A percentile compares a stretch with the other conserved stretches of the same genome.
Evolutionary conservation across 2,797 vertebrate genomes (phyloP).

Genomic region (Dicrostonyx torquatus): DNA sequence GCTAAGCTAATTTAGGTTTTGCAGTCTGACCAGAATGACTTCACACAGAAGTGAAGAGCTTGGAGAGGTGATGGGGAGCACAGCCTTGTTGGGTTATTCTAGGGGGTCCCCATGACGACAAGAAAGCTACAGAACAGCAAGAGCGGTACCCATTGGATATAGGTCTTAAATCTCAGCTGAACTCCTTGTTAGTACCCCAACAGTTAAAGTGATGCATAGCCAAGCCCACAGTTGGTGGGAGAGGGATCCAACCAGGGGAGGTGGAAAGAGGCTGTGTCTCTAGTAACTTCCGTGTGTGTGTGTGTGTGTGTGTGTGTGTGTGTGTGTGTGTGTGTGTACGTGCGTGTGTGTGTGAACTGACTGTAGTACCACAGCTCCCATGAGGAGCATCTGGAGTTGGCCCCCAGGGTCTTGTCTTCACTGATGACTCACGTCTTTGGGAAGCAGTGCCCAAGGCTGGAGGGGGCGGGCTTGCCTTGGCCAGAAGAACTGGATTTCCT

Average conservation of each 20-base stretch:
- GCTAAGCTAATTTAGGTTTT: no score
- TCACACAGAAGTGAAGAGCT: not conserved
- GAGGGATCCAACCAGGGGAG: not conserved
- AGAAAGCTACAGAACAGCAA: not conserved
- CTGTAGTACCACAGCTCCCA: accelerated
- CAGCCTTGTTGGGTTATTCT: accelerated
- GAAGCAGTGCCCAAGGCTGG: not conserved
- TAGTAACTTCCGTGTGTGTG: not conserved
- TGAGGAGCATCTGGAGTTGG: not conserved
- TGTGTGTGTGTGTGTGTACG: no score
- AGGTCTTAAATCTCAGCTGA: not conserved
- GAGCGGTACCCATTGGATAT: accelerated
- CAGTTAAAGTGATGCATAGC: accelerated
- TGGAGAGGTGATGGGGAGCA: not conserved
- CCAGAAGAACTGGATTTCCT: not conserved
- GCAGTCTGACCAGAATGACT: not conserved
- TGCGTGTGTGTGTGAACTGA: not conserved
- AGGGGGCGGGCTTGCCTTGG: not conserved
- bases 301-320: not conserved
- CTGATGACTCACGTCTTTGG: no score
- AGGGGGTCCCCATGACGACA: no score
- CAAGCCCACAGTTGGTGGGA: accelerated
- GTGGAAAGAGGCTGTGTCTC: accelerated
- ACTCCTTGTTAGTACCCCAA: accelerated
- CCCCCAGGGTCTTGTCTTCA: not conserved